These are phyloP conservation scores for Falco concolor DNA, from an alignment of 2,797 vertebrate genomes.

Conservation along the genomic window DNA sequence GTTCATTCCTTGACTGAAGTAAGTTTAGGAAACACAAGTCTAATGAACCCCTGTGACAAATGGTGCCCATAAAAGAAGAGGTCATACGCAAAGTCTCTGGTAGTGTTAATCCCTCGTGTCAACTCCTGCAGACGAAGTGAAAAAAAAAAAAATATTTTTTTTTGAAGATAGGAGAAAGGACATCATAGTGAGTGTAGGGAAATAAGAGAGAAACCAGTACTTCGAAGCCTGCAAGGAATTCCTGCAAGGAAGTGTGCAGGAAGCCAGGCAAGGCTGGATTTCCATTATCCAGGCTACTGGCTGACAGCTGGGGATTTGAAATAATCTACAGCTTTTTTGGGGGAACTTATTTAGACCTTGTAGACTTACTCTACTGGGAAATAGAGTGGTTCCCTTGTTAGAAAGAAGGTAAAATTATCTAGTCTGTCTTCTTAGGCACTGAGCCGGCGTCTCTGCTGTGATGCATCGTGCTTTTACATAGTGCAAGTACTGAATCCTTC, in stretches of 20 bases:
- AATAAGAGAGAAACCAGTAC: neutral
- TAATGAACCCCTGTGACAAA: conserved; percentile 13
- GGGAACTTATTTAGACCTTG: neutral
- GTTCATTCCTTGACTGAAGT: neutral
- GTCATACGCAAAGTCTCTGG: neutral
- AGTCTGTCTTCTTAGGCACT: neutral
- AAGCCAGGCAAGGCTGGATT: neutral
- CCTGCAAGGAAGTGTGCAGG: neutral
- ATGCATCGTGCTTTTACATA: neutral
- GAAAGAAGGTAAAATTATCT: neutral
- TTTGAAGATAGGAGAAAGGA: neutral
- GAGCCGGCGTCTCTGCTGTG: neutral
- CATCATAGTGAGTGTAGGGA: neutral
- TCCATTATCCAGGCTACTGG: neutral
- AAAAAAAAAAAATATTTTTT: neutral
- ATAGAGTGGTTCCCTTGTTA: neutral
- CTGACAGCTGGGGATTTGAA: neutral
- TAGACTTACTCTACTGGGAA: neutral
- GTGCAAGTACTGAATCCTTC: neutral
- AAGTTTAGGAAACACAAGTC: conserved; percentile 19
- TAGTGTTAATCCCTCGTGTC: conserved; percentile 1
- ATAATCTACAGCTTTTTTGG: neutral
- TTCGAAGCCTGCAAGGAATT: neutral
- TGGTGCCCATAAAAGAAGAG: neutral
- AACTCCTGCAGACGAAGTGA: neutral